phyloP scores from a whole-genome alignment of 2,888 invertebrate genomes.

The Caradrina kadenii region DNA sequence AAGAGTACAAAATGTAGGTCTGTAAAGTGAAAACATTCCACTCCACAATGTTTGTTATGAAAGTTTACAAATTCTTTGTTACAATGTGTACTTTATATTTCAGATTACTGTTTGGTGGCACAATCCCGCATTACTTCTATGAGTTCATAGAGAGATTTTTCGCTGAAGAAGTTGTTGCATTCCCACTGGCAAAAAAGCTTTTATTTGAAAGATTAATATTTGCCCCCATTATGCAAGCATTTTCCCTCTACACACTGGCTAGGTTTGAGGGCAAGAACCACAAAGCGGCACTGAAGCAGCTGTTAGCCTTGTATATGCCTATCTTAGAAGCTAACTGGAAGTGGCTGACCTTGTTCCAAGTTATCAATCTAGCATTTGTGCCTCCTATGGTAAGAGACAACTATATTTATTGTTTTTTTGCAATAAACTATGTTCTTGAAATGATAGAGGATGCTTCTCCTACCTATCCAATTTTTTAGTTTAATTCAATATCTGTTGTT shows the following conservation, averaged over 20 bases:
- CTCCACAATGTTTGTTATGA: no score
- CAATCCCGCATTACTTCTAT: constrained; percentile 95
- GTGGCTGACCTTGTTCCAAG: constrained; percentile 94
- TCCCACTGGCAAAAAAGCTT: constrained; percentile 91
- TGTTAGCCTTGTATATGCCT: constrained; percentile 92
- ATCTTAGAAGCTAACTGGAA: constrained; percentile 94
- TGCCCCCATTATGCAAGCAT: constrained; percentile 93
- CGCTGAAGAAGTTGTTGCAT: constrained; percentile 90
- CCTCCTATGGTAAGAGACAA: constrained; percentile 93
- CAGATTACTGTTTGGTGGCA: constrained; percentile 95
- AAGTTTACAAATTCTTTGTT: no score
- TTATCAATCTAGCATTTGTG: constrained; percentile 93
- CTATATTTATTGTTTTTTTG: neutral
- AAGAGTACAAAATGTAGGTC: no score
- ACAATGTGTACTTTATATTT: constrained; percentile 33
- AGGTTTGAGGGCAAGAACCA: constrained; percentile 95
- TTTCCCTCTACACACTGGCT: constrained; percentile 93
- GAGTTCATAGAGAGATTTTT: constrained; percentile 91
- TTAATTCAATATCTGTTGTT: no score
- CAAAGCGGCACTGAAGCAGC: constrained; percentile 91
- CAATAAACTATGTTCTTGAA: neutral
- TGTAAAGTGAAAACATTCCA: no score
- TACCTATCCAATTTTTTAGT: no score
- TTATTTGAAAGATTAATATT: constrained; percentile 93
- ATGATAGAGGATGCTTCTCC: no score